Conservation (phyloP, 2,797 vertebrate genomes). For the Bovichtus diacanthus region DNA sequence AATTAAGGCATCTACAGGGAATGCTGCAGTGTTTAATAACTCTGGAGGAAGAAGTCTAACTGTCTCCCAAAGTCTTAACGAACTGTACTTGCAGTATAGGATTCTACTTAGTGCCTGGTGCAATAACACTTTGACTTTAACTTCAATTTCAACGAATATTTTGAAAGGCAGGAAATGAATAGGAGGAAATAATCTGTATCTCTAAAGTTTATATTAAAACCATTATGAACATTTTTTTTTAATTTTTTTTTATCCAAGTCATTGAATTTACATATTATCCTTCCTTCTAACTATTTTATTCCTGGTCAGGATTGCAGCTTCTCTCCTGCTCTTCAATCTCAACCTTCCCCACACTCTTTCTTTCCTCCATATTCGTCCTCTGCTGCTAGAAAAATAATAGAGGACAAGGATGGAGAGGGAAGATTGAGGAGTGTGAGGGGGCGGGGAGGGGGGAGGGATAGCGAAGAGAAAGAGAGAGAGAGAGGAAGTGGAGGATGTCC, state of each 20-base stretch:
- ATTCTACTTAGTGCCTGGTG: conserved; percentile 17
- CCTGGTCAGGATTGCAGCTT: conserved; percentile 5
- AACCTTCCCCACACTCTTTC: not conserved
- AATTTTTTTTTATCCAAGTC: not conserved
- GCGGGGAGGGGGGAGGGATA: conserved; percentile 8
- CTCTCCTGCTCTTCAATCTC: conserved; percentile 4
- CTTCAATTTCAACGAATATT: not conserved
- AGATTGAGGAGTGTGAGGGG: conserved; percentile 26
- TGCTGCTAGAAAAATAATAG: conserved; percentile 20
- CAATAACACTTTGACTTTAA: not conserved
- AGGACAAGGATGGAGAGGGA: conserved; percentile 12
- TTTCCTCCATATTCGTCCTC: not conserved
- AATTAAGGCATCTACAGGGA: conserved; percentile 49
- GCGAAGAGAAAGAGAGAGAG: not conserved
- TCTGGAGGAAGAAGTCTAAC: conserved; percentile 24
- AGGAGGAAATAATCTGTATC: not conserved
- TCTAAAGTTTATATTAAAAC: not conserved
- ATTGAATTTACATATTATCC: not conserved
- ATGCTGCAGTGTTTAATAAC: conserved; percentile 40
- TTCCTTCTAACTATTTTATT: not conserved
- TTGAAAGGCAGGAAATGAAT: not conserved
- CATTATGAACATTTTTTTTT: not conserved
- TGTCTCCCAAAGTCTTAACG: conserved; percentile 47
- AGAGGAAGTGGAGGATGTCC: conserved; percentile 30
- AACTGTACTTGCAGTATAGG: conserved; percentile 23